A percentile compares a stretch with the other conserved stretches of the same genome.
Evolutionary conservation across 2,888 invertebrate genomes (phyloP).

Genomic region (Eustalomyia histrio): DNA sequence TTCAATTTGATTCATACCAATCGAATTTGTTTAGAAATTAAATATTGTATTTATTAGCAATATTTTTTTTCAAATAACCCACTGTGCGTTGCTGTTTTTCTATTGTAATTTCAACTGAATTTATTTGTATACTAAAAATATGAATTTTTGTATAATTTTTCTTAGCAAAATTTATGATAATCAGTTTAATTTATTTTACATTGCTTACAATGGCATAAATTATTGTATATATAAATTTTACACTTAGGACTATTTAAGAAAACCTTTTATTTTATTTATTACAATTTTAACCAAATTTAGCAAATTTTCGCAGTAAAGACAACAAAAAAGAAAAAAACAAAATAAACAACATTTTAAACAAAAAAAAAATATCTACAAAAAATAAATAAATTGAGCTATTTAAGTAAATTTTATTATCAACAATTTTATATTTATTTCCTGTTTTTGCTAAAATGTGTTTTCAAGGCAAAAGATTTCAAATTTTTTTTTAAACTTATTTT

Average conservation of each 20-base stretch:
- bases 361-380: conserved; percentile 72
- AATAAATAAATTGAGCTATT: conserved; percentile 75
- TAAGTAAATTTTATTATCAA: conserved; percentile 78
- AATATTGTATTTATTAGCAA: no score
- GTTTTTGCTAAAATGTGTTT: conserved; percentile 5
- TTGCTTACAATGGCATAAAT: no score
- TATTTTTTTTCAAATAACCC: no score
- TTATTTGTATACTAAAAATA: no score
- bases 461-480: conserved; percentile 1
- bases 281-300: conserved; percentile 72
- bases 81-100: no score
- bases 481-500: conserved; percentile 34
- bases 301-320: conserved; percentile 70
- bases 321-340: conserved; percentile 68
- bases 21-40: no score
- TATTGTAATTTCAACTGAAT: no score
- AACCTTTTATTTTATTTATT: conserved; percentile 65
- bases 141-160: no score
- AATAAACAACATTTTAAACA: conserved; percentile 54
- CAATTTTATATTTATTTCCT: conserved; percentile 72
- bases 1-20: no score
- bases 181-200: no score
- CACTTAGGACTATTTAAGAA: conserved; percentile 60
- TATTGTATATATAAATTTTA: conserved; percentile 62
- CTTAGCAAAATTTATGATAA: no score